Conservation (phyloP, 2,888 invertebrate genomes). For the Cheilosia vernalis region DNA sequence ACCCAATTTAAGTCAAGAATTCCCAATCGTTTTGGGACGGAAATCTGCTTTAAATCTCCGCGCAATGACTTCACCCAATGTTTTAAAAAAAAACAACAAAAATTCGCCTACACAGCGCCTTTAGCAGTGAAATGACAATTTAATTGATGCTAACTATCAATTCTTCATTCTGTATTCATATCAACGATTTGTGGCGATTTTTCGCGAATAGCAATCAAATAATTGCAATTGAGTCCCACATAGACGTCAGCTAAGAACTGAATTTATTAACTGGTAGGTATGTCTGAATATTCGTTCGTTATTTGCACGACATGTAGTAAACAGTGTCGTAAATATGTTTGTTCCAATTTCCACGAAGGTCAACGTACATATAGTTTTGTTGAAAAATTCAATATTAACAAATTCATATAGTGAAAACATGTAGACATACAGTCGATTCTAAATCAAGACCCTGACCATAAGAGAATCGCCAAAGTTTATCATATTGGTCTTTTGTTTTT, state of each 20-base stretch:
- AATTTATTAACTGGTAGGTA: constrained; percentile 5
- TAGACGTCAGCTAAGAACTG: constrained; percentile 24
- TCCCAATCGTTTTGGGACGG: constrained; percentile 39
- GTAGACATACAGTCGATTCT: constrained; percentile 41
- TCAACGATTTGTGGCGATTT: constrained; percentile 41
- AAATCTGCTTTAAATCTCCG: constrained; percentile 28
- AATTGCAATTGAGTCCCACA: constrained; percentile 29
- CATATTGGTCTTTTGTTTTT: constrained; percentile 20
- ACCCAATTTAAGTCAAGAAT: constrained; percentile 24
- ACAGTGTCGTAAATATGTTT: constrained; percentile 46
- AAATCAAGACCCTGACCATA: constrained; percentile 69
- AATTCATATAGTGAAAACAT: constrained; percentile 29
- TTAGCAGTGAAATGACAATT: constrained; percentile 11
- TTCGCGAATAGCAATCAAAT: constrained; percentile 14
- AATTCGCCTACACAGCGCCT: constrained; percentile 11
- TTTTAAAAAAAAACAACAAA: constrained; percentile 9
- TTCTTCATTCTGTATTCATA: constrained; percentile 44
- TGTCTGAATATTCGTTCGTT: constrained; percentile 8
- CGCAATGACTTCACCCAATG: constrained; percentile 30
- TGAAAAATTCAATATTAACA: constrained; percentile 34
- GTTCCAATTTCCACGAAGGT: constrained; percentile 62
- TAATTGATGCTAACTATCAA: constrained; percentile 33
- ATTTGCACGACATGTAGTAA: constrained; percentile 34
- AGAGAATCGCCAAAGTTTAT: constrained; percentile 48
- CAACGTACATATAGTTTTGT: constrained; percentile 28